Conservation (phyloP, 2,797 vertebrate species). For the Vultur gryphus region DNA sequence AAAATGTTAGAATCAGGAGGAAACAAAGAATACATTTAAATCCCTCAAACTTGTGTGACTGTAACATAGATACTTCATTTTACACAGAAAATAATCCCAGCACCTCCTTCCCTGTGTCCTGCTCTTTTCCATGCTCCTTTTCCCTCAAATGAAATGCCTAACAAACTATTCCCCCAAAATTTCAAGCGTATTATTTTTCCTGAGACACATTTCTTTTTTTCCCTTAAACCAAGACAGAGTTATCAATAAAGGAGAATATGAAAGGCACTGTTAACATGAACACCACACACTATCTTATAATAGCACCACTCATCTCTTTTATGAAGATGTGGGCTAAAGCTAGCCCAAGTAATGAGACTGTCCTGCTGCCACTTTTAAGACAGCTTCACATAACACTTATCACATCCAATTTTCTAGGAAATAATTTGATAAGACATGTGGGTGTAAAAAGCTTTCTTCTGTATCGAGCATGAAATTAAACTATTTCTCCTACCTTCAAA, state of each 20-base stretch:
- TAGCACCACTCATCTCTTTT: neutral
- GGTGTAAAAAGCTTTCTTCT: slow-evolving; percentile 10
- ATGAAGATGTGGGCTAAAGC: neutral
- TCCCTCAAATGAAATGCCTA: neutral
- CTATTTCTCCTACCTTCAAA: slow-evolving; percentile 1
- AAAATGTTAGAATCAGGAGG: neutral
- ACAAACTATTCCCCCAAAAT: neutral
- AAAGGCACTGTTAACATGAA: neutral
- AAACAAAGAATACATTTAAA: neutral
- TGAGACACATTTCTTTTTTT: neutral
- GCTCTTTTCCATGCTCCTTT: neutral
- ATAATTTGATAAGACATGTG: neutral
- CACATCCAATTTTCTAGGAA: neutral
- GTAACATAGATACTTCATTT: neutral
- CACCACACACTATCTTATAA: neutral
- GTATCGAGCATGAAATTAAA: neutral
- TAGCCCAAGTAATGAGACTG: neutral
- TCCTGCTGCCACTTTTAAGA: neutral
- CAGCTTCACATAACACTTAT: neutral
- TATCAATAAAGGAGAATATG: neutral
- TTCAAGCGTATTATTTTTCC: neutral
- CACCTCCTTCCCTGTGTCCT: neutral
- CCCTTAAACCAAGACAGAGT: neutral
- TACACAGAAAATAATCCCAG: neutral
- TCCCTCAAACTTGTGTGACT: neutral